These are phyloP conservation scores for Carassius carassius DNA, from an alignment of 2,113 vertebrate genomes.

Conservation along the genomic window DNA sequence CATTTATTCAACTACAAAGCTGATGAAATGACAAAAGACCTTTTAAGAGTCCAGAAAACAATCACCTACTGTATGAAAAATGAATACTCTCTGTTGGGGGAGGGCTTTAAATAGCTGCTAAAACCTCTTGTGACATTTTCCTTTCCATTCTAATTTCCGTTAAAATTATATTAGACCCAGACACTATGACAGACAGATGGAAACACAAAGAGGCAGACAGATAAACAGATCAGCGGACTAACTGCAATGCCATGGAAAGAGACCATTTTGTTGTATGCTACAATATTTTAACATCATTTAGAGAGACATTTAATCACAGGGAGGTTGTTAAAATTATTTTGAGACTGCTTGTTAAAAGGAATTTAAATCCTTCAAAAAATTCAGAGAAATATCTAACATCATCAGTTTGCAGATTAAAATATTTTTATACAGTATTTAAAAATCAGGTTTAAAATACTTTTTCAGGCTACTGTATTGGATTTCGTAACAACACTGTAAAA, in stretches of 20 bases:
- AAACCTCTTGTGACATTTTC: slow-evolving; percentile 27
- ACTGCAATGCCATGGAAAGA: background rate
- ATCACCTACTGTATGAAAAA: slow-evolving; percentile 39
- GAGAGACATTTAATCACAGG: background rate
- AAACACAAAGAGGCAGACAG: slow-evolving; percentile 27
- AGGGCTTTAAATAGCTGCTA: slow-evolving; percentile 47
- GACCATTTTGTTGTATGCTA: background rate
- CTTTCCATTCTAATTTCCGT: slow-evolving; percentile 51
- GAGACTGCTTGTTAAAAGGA: background rate
- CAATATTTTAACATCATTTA: background rate
- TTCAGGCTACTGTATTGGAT: background rate
- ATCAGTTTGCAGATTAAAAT: background rate
- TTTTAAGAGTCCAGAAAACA: slow-evolving; percentile 24
- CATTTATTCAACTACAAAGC: slow-evolving; percentile 13
- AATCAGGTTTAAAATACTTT: background rate
- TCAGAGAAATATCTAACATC: background rate
- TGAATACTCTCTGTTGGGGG: slow-evolving; percentile 11
- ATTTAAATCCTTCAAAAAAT: background rate
- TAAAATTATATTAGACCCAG: slow-evolving; percentile 34
- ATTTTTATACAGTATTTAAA: background rate
- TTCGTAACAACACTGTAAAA: background rate
- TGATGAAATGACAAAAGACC: slow-evolving; percentile 19
- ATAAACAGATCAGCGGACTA: background rate
- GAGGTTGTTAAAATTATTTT: background rate
- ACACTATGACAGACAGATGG: slow-evolving; percentile 32